These are phyloP conservation scores for Apistogramma diplotaenia DNA, from an alignment of 2,113 vertebrate genomes.

Conservation along the genomic window DNA sequence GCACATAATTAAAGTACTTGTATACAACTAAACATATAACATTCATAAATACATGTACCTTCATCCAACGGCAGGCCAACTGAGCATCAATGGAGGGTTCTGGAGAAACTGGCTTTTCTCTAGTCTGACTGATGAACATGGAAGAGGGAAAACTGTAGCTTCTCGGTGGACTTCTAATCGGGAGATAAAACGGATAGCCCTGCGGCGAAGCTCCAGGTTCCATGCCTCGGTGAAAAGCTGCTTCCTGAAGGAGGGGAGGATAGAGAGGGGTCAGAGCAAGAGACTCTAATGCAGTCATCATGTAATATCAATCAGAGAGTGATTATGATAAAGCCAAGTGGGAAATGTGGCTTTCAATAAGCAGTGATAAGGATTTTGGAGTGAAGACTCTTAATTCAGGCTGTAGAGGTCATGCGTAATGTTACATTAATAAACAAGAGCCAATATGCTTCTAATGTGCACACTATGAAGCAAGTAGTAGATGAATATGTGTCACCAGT, in stretches of 20 bases:
- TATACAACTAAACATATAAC: background rate
- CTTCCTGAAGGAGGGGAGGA: conserved; percentile 74
- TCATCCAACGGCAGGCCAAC: conserved; percentile 89
- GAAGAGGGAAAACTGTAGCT: conserved; percentile 83
- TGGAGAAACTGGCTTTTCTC: conserved; percentile 82
- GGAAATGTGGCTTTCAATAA: too few species aligned
- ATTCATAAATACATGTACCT: conserved; percentile 76
- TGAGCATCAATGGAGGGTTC: conserved; percentile 84
- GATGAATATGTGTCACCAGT: background rate
- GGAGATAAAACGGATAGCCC: conserved; percentile 87
- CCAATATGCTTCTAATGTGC: too few species aligned
- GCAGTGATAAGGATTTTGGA: too few species aligned
- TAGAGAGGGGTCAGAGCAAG: background rate
- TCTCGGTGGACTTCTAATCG: conserved; percentile 76
- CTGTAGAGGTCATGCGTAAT: too few species aligned
- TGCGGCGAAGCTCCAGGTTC: conserved; percentile 81
- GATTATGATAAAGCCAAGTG: background rate
- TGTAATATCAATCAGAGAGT: background rate
- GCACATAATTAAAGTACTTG: background rate
- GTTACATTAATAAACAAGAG: too few species aligned
- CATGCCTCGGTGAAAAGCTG: conserved; percentile 76
- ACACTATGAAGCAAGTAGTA: too few species aligned
- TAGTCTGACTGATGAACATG: conserved; percentile 78
- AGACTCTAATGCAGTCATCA: background rate
- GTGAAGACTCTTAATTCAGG: too few species aligned